Evolutionary conservation across 1,140 invertebrate species (phyloP), one percentile per base, ranked within the genome.

Genomic region (Drosophila parvula): DNA sequence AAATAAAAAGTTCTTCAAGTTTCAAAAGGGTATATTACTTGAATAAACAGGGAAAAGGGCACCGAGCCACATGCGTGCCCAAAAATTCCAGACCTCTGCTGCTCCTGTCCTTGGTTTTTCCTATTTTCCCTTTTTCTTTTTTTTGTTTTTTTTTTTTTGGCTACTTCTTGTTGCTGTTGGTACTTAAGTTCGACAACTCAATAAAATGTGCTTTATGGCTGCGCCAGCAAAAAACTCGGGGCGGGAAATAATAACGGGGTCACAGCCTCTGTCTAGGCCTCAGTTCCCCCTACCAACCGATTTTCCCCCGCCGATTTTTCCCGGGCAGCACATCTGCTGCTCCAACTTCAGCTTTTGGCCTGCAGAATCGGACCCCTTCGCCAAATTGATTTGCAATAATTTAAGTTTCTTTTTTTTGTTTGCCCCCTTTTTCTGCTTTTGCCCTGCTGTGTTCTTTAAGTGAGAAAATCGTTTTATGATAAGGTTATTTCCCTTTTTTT

Each of bases 201-300:
- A 91, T 91, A 91, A 91, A 91, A 91, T 91, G 89, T 91, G 89
- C 89, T 91, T 91, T 91, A 91, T 91, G 89, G 79, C 79, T 63
- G 78, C 40, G 69, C 59, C 41, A 63, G 58, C 48, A 64, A 63
- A 30, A 61, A 65, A 65, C 58, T 27, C 55, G 10, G 62, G 18
- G 41, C 32, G 48, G 77, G 41, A 77, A 74, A 77, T 67, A 68
- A 78, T 64, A 83, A 79, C 60, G 67, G 58, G 60, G 65, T 78
- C 58, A 60, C 40, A 67, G 59, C 32, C 51, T 41, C 58, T 68
- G 75, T 71, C 76, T 63, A 78, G 74, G 74, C 57, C 57, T 56
- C 18, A 14, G 43, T 30, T 30, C 43, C 40, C 53, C 48, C 30
- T 32, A 14, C 40, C 48, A 5, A 8, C 10, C 14, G 30, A 27